These are phyloP conservation scores for Microctonus brassicae DNA, from an alignment of 2,888 invertebrate genomes.

Conservation along the genomic window DNA sequence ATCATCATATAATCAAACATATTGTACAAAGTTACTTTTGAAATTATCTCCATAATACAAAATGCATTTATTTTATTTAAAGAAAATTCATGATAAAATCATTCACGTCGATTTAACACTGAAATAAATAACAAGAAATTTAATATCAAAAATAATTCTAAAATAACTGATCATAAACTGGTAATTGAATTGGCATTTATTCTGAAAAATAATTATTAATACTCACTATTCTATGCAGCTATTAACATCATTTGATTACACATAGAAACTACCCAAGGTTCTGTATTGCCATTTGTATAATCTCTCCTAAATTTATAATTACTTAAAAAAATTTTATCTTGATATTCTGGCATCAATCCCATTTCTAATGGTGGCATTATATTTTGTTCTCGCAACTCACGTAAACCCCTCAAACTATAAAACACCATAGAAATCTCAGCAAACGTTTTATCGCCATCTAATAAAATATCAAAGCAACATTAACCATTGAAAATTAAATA, in stretches of 20 bases:
- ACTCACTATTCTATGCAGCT: neutral
- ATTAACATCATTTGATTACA: slow-evolving; percentile 68
- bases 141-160: neutral
- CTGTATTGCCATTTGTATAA: slow-evolving; percentile 69
- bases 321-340: slow-evolving; percentile 52
- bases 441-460: slow-evolving; percentile 59
- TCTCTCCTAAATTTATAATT: slow-evolving; percentile 71
- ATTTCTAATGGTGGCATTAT: slow-evolving; percentile 37
- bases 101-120: neutral
- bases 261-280: slow-evolving; percentile 71
- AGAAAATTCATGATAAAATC: neutral
- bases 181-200: neutral
- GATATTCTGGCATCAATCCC: slow-evolving; percentile 46
- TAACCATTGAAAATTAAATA: too few species aligned
- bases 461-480: slow-evolving; percentile 34
- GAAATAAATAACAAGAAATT: neutral
- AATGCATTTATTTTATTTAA: neutral
- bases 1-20: neutral
- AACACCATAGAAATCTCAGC: slow-evolving; percentile 70
- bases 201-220: neutral
- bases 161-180: neutral
- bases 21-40: neutral
- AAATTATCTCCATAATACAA: neutral
- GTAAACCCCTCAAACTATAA: slow-evolving; percentile 62
- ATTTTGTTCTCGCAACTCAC: slow-evolving; percentile 38